phyloP scores from a whole-genome alignment of 2,888 invertebrate genomes.

The Drosophila conformis region DNA sequence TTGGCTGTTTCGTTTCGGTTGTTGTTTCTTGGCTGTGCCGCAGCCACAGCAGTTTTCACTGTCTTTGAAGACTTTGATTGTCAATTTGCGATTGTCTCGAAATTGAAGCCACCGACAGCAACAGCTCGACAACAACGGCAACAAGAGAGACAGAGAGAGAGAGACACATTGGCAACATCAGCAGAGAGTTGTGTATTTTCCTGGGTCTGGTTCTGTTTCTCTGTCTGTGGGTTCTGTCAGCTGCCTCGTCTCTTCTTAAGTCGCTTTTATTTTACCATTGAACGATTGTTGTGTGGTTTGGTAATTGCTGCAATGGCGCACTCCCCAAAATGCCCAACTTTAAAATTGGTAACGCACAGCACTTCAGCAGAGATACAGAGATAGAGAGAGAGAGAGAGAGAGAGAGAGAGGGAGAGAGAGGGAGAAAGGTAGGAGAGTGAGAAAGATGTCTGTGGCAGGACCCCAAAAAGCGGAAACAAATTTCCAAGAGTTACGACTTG shows the following conservation, averaged over 20 bases:
- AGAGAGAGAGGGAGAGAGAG: background rate
- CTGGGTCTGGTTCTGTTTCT: slow-evolving; percentile 30
- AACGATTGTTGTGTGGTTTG: slow-evolving; percentile 80
- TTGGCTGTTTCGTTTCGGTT: slow-evolving; percentile 56
- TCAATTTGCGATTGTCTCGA: slow-evolving; percentile 80
- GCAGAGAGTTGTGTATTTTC: slow-evolving; percentile 38
- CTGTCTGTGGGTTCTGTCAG: slow-evolving; percentile 61
- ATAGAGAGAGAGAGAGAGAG: background rate
- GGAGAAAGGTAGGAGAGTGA: slow-evolving; percentile 4
- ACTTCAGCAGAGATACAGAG: background rate
- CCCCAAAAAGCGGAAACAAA: slow-evolving; percentile 69
- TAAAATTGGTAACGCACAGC: slow-evolving; percentile 76
- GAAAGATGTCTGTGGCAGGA: slow-evolving; percentile 39
- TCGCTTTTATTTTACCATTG: slow-evolving; percentile 78
- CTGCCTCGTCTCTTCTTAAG: slow-evolving; percentile 78
- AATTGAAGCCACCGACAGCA: slow-evolving; percentile 69
- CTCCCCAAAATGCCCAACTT: slow-evolving; percentile 64
- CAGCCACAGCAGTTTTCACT: slow-evolving; percentile 75
- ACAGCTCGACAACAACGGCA: slow-evolving; percentile 27
- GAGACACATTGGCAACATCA: slow-evolving; percentile 35
- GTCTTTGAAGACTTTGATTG: slow-evolving; percentile 81
- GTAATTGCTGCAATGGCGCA: slow-evolving; percentile 75
- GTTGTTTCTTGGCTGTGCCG: slow-evolving; percentile 66
- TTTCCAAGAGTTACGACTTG: slow-evolving; percentile 69
- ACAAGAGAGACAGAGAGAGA: slow-evolving; percentile 3